These are phyloP conservation scores for Melieria crassipennis DNA, from an alignment of 2,888 invertebrate genomes.

Conservation along the genomic window DNA sequence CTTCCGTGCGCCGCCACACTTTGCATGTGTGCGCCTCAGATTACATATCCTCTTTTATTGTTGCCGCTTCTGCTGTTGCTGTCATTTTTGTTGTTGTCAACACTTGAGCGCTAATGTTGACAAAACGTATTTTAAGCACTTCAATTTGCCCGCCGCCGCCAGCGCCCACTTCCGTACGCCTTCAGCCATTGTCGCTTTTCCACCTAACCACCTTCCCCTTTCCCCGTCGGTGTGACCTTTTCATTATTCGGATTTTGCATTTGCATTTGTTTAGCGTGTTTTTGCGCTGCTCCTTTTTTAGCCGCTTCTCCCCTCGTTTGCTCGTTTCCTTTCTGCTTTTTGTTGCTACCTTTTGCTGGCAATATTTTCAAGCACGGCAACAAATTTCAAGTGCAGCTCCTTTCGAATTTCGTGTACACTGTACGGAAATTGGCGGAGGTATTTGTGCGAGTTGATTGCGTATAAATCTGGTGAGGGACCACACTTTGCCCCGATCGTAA, in stretches of 20 bases:
- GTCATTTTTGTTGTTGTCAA: slow-evolving; percentile 18
- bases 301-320: slow-evolving; percentile 18
- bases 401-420: too few species aligned
- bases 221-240: too few species aligned
- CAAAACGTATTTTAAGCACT: slow-evolving; percentile 62
- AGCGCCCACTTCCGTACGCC: background rate
- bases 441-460: too few species aligned
- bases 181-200: background rate
- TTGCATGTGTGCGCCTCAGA: background rate
- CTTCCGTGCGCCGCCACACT: background rate
- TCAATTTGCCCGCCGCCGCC: slow-evolving; percentile 31
- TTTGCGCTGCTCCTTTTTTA: slow-evolving; percentile 13
- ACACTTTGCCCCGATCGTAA: too few species aligned
- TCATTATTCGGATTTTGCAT: slow-evolving; percentile 23
- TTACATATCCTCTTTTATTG: background rate
- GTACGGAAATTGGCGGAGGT: too few species aligned
- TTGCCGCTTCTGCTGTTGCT: background rate
- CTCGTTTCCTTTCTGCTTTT: slow-evolving; percentile 14
- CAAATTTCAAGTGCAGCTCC: too few species aligned
- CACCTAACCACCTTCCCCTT: background rate
- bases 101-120: slow-evolving; percentile 53
- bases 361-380: background rate
- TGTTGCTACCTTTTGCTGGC: background rate
- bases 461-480: too few species aligned
- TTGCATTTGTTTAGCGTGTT: slow-evolving; percentile 18